Evolutionary conservation across 2,888 invertebrate genomes (phyloP).

Genomic region (Cataglyphis albicans): DNA sequence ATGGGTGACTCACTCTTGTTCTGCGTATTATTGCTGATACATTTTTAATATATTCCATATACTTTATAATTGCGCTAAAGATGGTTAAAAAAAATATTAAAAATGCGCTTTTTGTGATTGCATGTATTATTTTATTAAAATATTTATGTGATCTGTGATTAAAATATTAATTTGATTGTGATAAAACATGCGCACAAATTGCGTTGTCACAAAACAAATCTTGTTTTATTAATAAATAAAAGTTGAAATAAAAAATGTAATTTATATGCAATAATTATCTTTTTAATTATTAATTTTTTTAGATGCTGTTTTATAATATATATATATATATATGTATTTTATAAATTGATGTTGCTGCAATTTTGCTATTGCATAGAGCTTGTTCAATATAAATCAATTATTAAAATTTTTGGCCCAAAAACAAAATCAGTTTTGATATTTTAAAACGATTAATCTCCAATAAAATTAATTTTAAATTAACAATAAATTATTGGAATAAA

Average conservation of each 20-base stretch:
- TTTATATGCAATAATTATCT: background rate
- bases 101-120: no score
- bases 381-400: background rate
- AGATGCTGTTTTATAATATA: background rate
- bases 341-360: background rate
- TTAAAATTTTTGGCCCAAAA: background rate
- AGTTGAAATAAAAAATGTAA: background rate
- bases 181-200: no score
- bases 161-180: no score
- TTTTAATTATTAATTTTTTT: background rate
- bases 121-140: no score
- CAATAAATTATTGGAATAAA: slow-evolving; percentile 2
- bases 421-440: background rate
- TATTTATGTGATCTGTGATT: no score
- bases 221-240: background rate
- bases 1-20: no score
- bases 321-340: background rate
- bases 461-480: slow-evolving; percentile 4
- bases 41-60: no score
- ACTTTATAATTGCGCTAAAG: no score
- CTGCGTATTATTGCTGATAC: no score
- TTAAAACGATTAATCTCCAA: background rate
- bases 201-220: background rate
- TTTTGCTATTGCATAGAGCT: no score
- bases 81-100: no score